Evolutionary conservation across 2,797 vertebrate genomes (phyloP).

Genomic region (Benthosema pterotum): DNA sequence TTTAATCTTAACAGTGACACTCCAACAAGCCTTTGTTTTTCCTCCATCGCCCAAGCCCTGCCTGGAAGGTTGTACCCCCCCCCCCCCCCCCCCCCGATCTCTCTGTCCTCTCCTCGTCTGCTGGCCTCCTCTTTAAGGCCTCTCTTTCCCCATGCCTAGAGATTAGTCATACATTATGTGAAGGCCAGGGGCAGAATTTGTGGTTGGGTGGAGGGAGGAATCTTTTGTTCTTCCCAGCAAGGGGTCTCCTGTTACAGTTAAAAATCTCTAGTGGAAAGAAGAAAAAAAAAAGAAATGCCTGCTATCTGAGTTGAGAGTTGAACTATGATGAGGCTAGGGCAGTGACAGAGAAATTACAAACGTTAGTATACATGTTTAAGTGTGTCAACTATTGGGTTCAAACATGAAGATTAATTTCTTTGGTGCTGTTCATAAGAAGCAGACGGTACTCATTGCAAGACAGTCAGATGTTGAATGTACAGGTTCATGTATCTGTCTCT

Average conservation of each 20-base stretch:
- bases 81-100: neutral
- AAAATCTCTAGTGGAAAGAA: slow-evolving; percentile 36
- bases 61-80: neutral
- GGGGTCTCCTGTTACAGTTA: slow-evolving; percentile 26
- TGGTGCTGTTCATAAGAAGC: too few species aligned
- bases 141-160: slow-evolving; percentile 37
- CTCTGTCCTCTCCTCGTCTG: slow-evolving; percentile 16
- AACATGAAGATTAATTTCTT: neutral
- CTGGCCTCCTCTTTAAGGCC: slow-evolving; percentile 16
- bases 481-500: neutral
- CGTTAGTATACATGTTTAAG: neutral
- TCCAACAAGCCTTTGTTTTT: neutral
- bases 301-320: slow-evolving; percentile 16
- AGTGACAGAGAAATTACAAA: neutral
- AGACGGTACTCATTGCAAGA: too few species aligned
- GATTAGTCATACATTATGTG: slow-evolving; percentile 55
- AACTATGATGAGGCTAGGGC: slow-evolving; percentile 21
- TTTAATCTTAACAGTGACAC: slow-evolving; percentile 22
- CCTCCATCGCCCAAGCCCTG: neutral
- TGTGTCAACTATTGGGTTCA: neutral
- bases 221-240: slow-evolving; percentile 37
- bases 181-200: slow-evolving; percentile 35
- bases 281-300: slow-evolving; percentile 50
- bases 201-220: slow-evolving; percentile 11
- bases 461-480: too few species aligned